Base-by-base conservation (phyloP, 2,113 vertebrate genomes). In the Fregetta grallaria region DNA sequence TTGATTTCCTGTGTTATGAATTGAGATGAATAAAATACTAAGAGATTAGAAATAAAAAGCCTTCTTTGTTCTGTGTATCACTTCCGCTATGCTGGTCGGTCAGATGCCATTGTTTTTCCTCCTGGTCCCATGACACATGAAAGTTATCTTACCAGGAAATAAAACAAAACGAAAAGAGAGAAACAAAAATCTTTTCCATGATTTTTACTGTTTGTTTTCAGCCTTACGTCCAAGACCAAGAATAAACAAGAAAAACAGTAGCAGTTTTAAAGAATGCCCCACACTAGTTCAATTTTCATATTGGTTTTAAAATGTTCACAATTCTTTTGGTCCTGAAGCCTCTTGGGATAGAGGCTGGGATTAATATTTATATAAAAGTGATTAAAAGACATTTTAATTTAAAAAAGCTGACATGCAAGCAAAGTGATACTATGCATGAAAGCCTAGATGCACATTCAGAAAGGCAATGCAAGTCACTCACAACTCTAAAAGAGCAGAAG, bases 1-100 rank as follows among this genome's bases (percentile, higher is more conserved):
- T 92, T 96, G 88, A 92, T 97, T 95, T 93, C 63, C 74, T 93
- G 62, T 95, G 74, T 73, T 97, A 84, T 70, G 50, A 95, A 62
- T 10, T 82, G 62, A 91, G 90, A 83, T 75, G 63, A 92, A 91
- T 65, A 88, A 83, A 56, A 86, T n/a, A 4, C 34, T 42, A 63
- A 87, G 47, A 63, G 42, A 87, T 90, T 86, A 78, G 47, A 88
- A 66, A 62, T 30, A 75, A 94, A 93, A 96, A 82, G 63, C 56
- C 13, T 32, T 77, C 91, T 92, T 95, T 97, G 80, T 94, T 94
- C 84, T 90, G 34, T 38, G 0, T 84, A 88, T 92, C 81, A 71
- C 65, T 95, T 94, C 42, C 0, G 0, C 59, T 91, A 6, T 90
- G 81, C 67, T 89, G 52, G 55, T 78, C 70, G 75, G 49, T 95